A percentile compares a stretch with the other conserved stretches of the same genome.
Conservation (phyloP, 2,797 vertebrate genomes). For the Alfaro cultratus region DNA sequence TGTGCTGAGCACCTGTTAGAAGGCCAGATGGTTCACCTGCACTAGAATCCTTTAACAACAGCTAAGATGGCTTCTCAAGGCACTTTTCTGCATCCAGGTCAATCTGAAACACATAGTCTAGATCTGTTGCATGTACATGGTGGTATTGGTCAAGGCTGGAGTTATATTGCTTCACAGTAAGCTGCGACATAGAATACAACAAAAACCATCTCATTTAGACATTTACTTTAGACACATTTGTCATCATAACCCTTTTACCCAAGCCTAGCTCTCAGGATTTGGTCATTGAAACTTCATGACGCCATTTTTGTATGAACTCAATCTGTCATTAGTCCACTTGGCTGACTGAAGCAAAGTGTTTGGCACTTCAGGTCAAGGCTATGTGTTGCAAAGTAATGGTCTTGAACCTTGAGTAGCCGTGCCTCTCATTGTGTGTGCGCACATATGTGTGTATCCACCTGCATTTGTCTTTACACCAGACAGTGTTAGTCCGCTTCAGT, state of each 20-base stretch:
- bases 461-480: constrained; percentile 49
- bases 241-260: constrained; percentile 23
- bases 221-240: constrained; percentile 43
- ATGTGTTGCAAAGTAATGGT: constrained; percentile 43
- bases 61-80: constrained; percentile 55
- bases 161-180: constrained; percentile 52
- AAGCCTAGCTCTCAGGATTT: constrained; percentile 17
- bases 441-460: constrained; percentile 32
- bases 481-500: constrained; percentile 47
- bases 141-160: constrained; percentile 49
- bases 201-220: constrained; percentile 41
- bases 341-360: constrained; percentile 54
- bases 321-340: constrained; percentile 69
- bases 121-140: constrained; percentile 14
- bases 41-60: constrained; percentile 53
- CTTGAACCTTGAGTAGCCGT: constrained; percentile 33
- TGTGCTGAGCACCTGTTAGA: constrained; percentile 62
- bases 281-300: constrained; percentile 47
- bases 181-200: constrained; percentile 34
- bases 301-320: constrained; percentile 62
- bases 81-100: constrained; percentile 46
- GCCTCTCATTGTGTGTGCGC: constrained; percentile 3
- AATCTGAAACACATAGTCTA: constrained; percentile 36
- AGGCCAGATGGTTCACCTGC: constrained; percentile 54
- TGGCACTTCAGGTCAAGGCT: constrained; percentile 59